These are phyloP conservation scores for Phalacrocorax brasilianus DNA, from an alignment of 2,113 vertebrate genomes.

Conservation along the genomic window DNA sequence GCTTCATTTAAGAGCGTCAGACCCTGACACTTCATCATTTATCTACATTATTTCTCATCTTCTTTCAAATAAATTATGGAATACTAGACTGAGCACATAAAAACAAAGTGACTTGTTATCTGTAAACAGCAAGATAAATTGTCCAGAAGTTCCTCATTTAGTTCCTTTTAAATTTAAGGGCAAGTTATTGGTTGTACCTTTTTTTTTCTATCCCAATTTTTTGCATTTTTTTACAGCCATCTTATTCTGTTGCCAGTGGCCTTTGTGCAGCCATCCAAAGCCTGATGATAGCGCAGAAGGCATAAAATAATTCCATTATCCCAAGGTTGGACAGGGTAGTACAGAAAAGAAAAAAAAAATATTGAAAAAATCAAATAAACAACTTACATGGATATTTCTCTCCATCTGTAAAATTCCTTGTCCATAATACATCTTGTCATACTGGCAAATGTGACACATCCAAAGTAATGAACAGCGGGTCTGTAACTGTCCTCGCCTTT, in stretches of 20 bases:
- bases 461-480: constrained; percentile 71
- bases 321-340: constrained; percentile 70
- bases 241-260: constrained; percentile 81
- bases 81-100: constrained; percentile 89
- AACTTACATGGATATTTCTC: constrained; percentile 67
- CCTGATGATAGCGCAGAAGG: constrained; percentile 74
- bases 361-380: constrained; percentile 69
- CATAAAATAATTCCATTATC: constrained; percentile 83
- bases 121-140: constrained; percentile 91
- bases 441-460: constrained; percentile 76
- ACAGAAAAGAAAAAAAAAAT: background rate
- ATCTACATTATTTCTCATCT: constrained; percentile 94
- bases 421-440: constrained; percentile 74
- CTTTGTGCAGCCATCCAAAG: constrained; percentile 78
- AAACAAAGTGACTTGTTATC: constrained; percentile 90
- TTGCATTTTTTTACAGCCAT: constrained; percentile 80
- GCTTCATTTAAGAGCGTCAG: constrained; percentile 91
- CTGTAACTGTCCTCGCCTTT: constrained; percentile 33
- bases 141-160: constrained; percentile 85
- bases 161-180: constrained; percentile 82
- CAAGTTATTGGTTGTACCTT: constrained; percentile 80
- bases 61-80: constrained; percentile 90
- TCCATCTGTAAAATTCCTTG: constrained; percentile 67
- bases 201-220: constrained; percentile 60
- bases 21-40: constrained; percentile 91